Evolutionary conservation across 1,140 invertebrate species (phyloP).

Genomic region (Leptopilina boulardi): DNA sequence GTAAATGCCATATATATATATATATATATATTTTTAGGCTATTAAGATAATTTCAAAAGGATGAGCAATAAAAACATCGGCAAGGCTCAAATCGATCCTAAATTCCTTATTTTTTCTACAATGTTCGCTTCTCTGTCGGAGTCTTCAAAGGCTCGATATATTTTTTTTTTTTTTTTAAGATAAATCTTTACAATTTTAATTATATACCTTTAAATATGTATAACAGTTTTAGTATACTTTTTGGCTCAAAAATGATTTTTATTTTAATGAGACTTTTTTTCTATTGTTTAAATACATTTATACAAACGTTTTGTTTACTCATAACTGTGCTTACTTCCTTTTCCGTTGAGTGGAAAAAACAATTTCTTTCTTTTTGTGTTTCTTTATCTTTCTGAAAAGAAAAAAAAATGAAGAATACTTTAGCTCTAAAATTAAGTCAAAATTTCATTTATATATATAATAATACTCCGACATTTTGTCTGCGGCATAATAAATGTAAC

Average conservation of each 20-base stretch:
- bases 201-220: neutral
- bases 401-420: neutral
- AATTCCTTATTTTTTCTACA: slow-evolving; percentile 7
- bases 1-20: slow-evolving; percentile 15
- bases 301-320: neutral
- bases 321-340: neutral
- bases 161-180: no score
- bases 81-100: slow-evolving; percentile 16
- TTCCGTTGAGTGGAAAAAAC: neutral
- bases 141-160: neutral
- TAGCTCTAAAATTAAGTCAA: slow-evolving; percentile 3
- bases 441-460: slow-evolving; percentile 50
- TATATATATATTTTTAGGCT: no score
- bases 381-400: neutral
- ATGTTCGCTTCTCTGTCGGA: neutral
- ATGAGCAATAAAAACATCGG: neutral
- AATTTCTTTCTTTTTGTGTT: neutral
- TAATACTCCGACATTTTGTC: slow-evolving; percentile 54
- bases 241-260: neutral
- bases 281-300: neutral
- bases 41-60: slow-evolving; percentile 4
- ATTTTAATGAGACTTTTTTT: neutral
- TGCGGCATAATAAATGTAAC: slow-evolving; percentile 57
- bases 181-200: neutral
- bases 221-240: neutral